Conservation (phyloP, 2,888 invertebrate species). For the Orthonychiurus folsomi region DNA sequence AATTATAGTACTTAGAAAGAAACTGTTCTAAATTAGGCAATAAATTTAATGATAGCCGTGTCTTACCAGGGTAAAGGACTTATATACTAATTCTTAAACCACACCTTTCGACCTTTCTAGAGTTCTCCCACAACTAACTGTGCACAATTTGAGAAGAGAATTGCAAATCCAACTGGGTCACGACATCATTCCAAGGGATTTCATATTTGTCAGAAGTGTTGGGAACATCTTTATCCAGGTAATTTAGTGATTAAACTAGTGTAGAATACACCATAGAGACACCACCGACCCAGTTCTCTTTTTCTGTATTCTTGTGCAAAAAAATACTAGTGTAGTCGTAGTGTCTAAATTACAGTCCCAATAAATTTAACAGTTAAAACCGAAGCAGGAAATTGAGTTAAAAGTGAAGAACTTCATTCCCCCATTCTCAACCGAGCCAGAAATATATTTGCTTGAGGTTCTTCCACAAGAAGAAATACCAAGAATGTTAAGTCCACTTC, state of each 20-base stretch:
- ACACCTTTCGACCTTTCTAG: too few relatives aligned
- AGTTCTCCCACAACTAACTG: constrained; percentile 45
- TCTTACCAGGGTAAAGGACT: too few relatives aligned
- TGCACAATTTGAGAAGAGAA: constrained; percentile 45
- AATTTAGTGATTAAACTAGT: too few relatives aligned
- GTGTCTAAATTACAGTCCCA: too few relatives aligned
- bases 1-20: too few relatives aligned
- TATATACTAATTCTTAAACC: too few relatives aligned
- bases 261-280: too few relatives aligned
- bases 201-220: constrained; percentile 48
- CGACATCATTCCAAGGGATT: constrained; percentile 46
- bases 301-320: too few relatives aligned
- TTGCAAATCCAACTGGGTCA: constrained; percentile 45
- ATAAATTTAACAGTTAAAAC: constrained; percentile 44
- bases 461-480: constrained; percentile 39
- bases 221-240: constrained; percentile 49
- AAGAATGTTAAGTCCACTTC: constrained; percentile 38
- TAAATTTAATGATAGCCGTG: too few relatives aligned
- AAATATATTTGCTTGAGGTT: constrained; percentile 43
- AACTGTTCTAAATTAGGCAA: too few relatives aligned
- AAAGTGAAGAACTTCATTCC: constrained; percentile 49
- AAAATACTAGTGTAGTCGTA: too few relatives aligned
- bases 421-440: constrained; percentile 44
- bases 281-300: too few relatives aligned
- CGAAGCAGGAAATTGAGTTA: constrained; percentile 47